Evolutionary conservation across 2,888 invertebrate species (phyloP), one percentile per base, ranked within the genome.

Genomic region (Phalera bucephala): DNA sequence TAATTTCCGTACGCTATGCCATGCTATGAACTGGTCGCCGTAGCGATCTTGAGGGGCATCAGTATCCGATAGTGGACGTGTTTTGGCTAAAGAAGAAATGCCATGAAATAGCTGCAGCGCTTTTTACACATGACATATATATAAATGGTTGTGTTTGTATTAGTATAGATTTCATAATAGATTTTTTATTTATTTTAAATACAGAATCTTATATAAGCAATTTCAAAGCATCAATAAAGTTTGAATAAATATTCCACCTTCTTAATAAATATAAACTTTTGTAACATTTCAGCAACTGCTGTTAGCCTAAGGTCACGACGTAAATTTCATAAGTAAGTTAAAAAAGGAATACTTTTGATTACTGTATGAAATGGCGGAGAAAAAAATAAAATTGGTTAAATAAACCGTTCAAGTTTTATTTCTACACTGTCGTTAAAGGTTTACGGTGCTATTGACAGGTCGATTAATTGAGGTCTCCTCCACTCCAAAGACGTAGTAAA

Each of bases 391-490:
- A 12, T 12, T 5, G 12, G 7, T 12, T 6, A 25, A 25, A 25
- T 25, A 6, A 2, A 25, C 8, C 25, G 1, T 2, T 12, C 6
- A 2, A 12, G 7, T 25, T 25, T 22, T 22, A 22, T 34, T 45
- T 10, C 0, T 14, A 27, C 25, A 13, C 7, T 31, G 11, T 32
- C 34, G 22, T 36, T 33, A 33, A 22, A 6, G 22, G 32, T 40
- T 49, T 45, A 49, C 14, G 26, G 17, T 22, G 26, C 3, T 30
- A 40, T 35, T 40, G 46, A 36, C 48, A 52, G 35, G 25, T 25
- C 25, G 2, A 25, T 33, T 44, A 34, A 50, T 39, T 44, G 23
- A 45, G n/a, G 23, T 40, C 31, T 26, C 34, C 33, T 30, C 29
- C 33, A 28, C 23, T 25, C 28, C 27, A 33, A 31, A 22, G 21